phyloP scores from a whole-genome alignment of 2,113 vertebrate species.

The Caranx melampygus region DNA sequence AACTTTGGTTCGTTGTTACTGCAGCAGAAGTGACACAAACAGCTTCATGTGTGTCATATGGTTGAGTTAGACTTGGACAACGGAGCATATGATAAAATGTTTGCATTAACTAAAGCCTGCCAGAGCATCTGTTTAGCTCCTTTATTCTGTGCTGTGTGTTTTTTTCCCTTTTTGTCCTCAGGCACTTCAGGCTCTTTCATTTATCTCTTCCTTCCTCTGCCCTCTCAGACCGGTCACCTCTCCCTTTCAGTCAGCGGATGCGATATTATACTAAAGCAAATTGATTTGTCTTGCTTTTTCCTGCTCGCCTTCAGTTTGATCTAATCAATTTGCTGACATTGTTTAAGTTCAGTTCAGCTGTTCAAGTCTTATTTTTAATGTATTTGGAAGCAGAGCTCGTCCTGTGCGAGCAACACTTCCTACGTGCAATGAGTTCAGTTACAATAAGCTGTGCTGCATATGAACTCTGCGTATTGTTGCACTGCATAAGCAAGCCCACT shows the following conservation, averaged over 20 bases:
- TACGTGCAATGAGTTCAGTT: neutral
- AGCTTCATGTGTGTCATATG: neutral
- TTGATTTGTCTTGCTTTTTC: constrained; percentile 68
- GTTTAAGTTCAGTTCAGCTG: constrained; percentile 38
- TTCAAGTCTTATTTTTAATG: constrained; percentile 23
- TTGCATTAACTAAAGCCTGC: constrained; percentile 13
- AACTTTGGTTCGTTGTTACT: neutral
- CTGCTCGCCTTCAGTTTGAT: constrained; percentile 30
- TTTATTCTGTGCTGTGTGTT: constrained; percentile 48
- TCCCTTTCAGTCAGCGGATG: constrained; percentile 64
- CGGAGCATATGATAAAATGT: neutral
- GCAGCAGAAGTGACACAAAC: neutral
- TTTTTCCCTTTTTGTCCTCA: constrained; percentile 47
- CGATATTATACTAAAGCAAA: constrained; percentile 63
- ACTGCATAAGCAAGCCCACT: neutral
- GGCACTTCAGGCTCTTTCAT: constrained; percentile 53
- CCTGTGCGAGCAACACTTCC: neutral
- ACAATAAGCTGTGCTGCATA: neutral
- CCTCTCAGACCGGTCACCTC: constrained; percentile 45
- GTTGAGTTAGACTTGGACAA: neutral
- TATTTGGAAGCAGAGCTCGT: constrained; percentile 11
- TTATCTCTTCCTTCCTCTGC: constrained; percentile 61
- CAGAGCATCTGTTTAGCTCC: constrained; percentile 38
- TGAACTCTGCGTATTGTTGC: neutral
- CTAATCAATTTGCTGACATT: constrained; percentile 61